phyloP scores from a whole-genome alignment of 2,888 invertebrate genomes.

The Liodrosophila aerea region DNA sequence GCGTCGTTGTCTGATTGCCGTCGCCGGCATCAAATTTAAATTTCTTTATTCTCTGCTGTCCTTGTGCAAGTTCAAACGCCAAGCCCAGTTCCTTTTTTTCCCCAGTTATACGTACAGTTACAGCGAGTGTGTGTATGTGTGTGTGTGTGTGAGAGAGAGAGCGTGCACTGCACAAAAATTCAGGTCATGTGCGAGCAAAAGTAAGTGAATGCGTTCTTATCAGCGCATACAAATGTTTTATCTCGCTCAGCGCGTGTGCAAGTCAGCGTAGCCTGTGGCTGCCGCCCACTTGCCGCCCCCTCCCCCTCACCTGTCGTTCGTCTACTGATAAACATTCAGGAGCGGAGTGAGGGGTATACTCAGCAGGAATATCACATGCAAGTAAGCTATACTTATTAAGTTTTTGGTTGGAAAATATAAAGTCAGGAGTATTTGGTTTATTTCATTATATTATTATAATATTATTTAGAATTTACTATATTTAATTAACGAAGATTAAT shows the following conservation, averaged over 20 bases:
- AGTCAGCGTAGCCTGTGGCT: slow-evolving; percentile 47
- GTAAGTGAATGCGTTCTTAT: slow-evolving; percentile 77
- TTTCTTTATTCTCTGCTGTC: slow-evolving; percentile 67
- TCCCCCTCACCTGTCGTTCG: slow-evolving; percentile 6
- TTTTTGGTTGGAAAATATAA: too few species aligned
- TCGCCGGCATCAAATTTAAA: slow-evolving; percentile 62
- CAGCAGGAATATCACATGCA: too few species aligned
- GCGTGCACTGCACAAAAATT: slow-evolving; percentile 56
- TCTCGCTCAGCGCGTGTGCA: slow-evolving; percentile 69
- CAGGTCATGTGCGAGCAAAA: slow-evolving; percentile 76
- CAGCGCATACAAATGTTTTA: slow-evolving; percentile 76
- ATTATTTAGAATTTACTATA: neutral
- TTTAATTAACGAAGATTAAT: too few species aligned
- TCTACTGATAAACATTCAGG: slow-evolving; percentile 14
- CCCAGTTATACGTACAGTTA: slow-evolving; percentile 1
- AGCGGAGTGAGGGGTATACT: slow-evolving; percentile 4
- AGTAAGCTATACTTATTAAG: too few species aligned
- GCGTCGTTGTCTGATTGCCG: slow-evolving; percentile 46
- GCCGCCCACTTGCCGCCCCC: neutral
- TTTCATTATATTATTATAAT: neutral
- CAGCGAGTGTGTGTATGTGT: slow-evolving; percentile 1
- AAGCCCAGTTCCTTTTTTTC: slow-evolving; percentile 45
- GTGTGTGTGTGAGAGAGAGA: slow-evolving; percentile 11
- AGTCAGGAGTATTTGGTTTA: too few species aligned
- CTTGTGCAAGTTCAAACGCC: slow-evolving; percentile 56